phyloP scores from a whole-genome alignment of 2,113 vertebrate genomes.

The Melanerpes aurifrons region DNA sequence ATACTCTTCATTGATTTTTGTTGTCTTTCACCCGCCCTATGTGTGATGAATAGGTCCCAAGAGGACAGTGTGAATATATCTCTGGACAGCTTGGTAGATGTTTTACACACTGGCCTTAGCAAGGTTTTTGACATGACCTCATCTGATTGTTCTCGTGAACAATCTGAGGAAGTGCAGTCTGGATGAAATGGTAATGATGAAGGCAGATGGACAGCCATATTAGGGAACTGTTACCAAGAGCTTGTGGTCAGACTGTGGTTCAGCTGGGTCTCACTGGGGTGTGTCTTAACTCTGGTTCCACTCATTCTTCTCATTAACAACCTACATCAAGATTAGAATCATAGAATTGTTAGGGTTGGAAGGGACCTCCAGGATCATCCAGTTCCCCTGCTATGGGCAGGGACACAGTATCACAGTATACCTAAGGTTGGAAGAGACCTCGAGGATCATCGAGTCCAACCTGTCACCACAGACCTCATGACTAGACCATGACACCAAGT shows the following conservation, averaged over 20 bases:
- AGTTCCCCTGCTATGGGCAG: too few species aligned
- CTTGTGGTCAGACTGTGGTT: fast-evolving
- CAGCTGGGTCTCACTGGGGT: neutral
- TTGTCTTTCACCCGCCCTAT: fast-evolving
- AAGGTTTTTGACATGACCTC: neutral
- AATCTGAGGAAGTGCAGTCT: neutral
- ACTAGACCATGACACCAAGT: too few species aligned
- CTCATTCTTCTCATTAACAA: neutral
- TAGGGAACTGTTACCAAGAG: neutral
- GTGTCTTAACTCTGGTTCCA: neutral
- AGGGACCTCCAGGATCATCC: too few species aligned
- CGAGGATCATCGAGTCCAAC: too few species aligned
- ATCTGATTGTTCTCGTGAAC: neutral
- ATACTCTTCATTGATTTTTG: neutral
- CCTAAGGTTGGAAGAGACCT: too few species aligned
- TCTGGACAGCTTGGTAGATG: neutral
- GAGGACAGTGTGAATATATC: neutral
- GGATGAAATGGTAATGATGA: neutral
- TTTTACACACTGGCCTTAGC: neutral
- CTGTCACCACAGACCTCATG: too few species aligned
- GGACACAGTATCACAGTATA: too few species aligned
- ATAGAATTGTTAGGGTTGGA: too few species aligned
- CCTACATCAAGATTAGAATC: neutral
- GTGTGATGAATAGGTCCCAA: neutral
- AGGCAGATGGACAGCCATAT: neutral